These are phyloP conservation scores for Mycteria americana DNA, from an alignment of 2,797 vertebrate species.

Conservation along the genomic window DNA sequence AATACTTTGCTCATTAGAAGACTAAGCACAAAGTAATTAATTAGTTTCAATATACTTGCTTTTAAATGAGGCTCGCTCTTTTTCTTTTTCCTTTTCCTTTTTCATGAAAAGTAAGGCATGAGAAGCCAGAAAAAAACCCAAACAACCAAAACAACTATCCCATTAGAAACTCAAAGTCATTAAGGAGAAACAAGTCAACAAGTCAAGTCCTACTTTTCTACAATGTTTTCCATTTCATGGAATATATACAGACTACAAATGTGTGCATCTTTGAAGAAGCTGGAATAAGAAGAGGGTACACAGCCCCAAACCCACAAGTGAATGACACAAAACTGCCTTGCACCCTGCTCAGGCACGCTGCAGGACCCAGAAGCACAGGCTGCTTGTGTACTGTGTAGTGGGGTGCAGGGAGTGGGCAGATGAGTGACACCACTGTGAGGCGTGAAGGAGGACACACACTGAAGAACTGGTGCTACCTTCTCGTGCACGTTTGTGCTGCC, in stretches of 20 bases:
- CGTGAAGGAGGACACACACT: too few relatives aligned
- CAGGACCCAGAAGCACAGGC: neutral
- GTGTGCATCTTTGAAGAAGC: neutral
- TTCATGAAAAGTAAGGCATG: neutral
- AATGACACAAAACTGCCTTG: neutral
- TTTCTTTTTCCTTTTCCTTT: neutral
- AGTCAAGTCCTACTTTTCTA: neutral
- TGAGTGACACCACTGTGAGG: neutral
- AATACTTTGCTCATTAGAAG: neutral
- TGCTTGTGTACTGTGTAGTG: neutral
- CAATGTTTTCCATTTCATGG: neutral
- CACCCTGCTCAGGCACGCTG: neutral
- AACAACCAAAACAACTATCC: neutral
- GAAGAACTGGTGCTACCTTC: neutral
- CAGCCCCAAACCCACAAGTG: rapidly evolving
- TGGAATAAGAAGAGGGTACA: neutral
- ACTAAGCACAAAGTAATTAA: neutral
- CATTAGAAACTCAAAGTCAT: neutral
- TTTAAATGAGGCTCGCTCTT: neutral
- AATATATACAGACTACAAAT: neutral
- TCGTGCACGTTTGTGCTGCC: rapidly evolving
- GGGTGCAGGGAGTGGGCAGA: neutral
- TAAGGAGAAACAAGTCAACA: neutral
- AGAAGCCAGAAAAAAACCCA: neutral
- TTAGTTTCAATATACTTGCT: neutral